A percentile compares a stretch with the other conserved stretches of the same genome.
Conservation (phyloP, 92 coral and sea anemone genomes). For the Isaurus tuberculatus region DNA sequence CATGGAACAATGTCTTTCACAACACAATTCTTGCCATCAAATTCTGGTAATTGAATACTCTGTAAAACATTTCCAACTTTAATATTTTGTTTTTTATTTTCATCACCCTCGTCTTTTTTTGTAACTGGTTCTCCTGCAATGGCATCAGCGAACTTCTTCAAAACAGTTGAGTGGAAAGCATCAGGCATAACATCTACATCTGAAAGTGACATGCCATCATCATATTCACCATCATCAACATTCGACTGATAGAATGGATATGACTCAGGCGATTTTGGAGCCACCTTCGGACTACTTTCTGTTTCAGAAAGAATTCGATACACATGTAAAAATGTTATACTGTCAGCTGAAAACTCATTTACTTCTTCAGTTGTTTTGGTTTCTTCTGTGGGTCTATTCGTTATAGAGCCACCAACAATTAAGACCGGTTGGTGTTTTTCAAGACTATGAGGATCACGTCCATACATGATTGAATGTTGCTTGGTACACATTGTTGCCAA, state of each 20-base stretch:
- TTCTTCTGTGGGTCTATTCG: neutral
- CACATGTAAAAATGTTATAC: constrained; percentile 61
- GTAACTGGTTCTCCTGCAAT: constrained; percentile 62
- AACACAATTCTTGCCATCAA: constrained; percentile 38
- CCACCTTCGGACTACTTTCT: constrained; percentile 34
- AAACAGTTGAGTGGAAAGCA: constrained; percentile 75
- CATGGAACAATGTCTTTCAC: constrained; percentile 88
- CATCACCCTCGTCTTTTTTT: constrained; percentile 51
- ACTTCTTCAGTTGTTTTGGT: constrained; percentile 1
- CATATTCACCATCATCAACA: constrained; percentile 62
- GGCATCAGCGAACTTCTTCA: constrained; percentile 88
- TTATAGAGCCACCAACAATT: constrained; percentile 60
- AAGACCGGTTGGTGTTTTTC: constrained; percentile 73
- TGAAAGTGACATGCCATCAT: constrained; percentile 47
- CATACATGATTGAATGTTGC: constrained; percentile 43
- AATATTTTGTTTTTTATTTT: constrained; percentile 45
- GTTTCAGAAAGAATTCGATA: constrained; percentile 71
- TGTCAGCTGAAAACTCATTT: constrained; percentile 4
- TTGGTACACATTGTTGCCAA: constrained; percentile 32
- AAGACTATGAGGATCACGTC: constrained; percentile 41
- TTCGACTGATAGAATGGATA: constrained; percentile 51
- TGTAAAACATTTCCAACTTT: constrained; percentile 74
- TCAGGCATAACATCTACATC: constrained; percentile 56
- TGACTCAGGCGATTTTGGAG: constrained; percentile 52
- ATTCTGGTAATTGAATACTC: constrained; percentile 67